phyloP scores from a whole-genome alignment of 2,888 invertebrate species.

The Plusia festucae region DNA sequence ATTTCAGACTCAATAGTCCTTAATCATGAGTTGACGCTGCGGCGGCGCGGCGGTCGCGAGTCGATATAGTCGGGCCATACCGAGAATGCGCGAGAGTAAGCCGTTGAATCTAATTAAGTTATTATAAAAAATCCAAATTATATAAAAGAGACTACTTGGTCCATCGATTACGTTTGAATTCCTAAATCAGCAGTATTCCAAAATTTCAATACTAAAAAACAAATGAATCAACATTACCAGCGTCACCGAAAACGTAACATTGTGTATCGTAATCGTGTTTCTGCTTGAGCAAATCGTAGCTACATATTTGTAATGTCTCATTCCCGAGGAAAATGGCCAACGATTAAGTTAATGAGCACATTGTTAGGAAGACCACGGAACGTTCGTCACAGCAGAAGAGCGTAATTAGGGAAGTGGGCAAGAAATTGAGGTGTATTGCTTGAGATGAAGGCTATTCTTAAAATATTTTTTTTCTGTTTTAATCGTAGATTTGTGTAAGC shows the following conservation, averaged over 20 bases:
- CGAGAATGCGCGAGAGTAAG: too few species aligned
- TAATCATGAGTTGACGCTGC: too few species aligned
- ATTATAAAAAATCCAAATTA: too few species aligned
- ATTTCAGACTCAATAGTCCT: too few species aligned
- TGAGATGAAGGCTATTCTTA: constrained; percentile 48
- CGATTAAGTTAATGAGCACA: constrained; percentile 77
- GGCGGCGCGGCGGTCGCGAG: too few species aligned
- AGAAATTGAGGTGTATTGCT: constrained; percentile 51
- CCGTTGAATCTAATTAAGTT: too few species aligned
- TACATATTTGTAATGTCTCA: constrained; percentile 72
- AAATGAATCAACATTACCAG: constrained; percentile 35
- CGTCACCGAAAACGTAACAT: constrained; percentile 54
- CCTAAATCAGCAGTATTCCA: not conserved
- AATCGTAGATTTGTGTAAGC: not conserved
- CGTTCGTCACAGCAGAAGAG: constrained; percentile 57
- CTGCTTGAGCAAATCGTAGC: constrained; percentile 65
- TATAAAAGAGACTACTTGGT: too few species aligned
- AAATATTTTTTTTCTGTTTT: constrained; percentile 19
- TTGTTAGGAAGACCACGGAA: constrained; percentile 64
- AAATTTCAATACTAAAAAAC: constrained; percentile 11
- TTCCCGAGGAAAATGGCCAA: constrained; percentile 68
- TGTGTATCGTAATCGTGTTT: constrained; percentile 58
- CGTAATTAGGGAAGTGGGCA: constrained; percentile 63
- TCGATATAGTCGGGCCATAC: too few species aligned
- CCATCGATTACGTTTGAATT: not conserved